Evolutionary conservation across 2,797 vertebrate species (phyloP).

Genomic region (Sebastes vulpes): DNA sequence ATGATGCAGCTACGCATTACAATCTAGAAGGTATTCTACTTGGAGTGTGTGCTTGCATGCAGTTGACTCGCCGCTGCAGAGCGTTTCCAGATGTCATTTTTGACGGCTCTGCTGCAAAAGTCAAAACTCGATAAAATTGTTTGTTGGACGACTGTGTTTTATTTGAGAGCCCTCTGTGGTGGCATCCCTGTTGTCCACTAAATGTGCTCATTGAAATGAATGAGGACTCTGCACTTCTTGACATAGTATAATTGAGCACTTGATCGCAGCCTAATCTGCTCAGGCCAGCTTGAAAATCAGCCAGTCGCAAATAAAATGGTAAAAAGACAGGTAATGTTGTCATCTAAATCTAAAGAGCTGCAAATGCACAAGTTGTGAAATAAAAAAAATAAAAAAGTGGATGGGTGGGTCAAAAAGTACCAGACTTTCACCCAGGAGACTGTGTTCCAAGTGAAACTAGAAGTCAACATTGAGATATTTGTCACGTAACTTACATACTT

Average conservation of each 20-base stretch:
- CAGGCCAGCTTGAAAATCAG: too few species aligned
- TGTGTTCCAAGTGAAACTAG: too few species aligned
- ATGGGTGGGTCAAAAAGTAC: too few species aligned
- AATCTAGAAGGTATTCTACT: too few species aligned
- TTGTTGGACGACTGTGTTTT: neutral
- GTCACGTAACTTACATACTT: too few species aligned
- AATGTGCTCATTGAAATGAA: neutral
- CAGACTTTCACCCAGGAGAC: too few species aligned
- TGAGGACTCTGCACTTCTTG: neutral
- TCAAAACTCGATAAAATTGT: neutral
- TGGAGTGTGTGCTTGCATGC: too few species aligned
- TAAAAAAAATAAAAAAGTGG: too few species aligned
- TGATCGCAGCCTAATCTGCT: neutral
- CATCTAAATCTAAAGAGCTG: neutral
- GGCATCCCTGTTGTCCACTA: neutral
- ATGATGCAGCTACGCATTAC: neutral
- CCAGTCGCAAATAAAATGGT: neutral
- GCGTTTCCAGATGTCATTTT: neutral
- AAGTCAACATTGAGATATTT: too few species aligned
- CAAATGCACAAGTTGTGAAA: neutral
- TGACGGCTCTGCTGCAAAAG: neutral
- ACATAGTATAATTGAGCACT: neutral
- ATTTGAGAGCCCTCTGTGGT: neutral
- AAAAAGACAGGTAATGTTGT: neutral
- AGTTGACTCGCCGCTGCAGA: neutral